phyloP scores from a whole-genome alignment of 1,140 invertebrate genomes.

The Aphaenogaster rudis region DNA sequence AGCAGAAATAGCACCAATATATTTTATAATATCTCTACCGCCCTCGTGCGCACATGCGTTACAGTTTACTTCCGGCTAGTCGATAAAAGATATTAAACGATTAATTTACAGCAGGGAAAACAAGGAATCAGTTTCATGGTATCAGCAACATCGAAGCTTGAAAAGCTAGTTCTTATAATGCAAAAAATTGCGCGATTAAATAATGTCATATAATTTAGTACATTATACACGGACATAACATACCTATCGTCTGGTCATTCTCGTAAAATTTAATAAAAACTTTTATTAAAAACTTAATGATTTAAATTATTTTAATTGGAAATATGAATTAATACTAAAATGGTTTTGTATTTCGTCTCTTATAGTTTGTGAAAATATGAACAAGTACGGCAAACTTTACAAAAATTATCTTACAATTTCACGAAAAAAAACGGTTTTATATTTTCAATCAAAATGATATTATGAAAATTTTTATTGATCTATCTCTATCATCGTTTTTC shows the following conservation, averaged over 20 bases:
- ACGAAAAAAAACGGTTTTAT: not conserved
- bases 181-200: not conserved
- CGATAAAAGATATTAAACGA: slow-evolving; percentile 34
- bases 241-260: not conserved
- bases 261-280: slow-evolving; percentile 9
- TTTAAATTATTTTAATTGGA: not conserved
- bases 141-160: no score
- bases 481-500: slow-evolving; percentile 1
- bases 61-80: slow-evolving; percentile 45
- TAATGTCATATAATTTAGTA: not conserved
- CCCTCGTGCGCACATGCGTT: slow-evolving; percentile 14
- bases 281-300: not conserved
- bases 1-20: slow-evolving; percentile 60
- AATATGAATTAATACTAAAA: not conserved
- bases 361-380: not conserved
- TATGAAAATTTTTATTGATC: not conserved
- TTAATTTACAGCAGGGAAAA: not conserved
- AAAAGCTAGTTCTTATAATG: not conserved
- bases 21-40: slow-evolving; percentile 41
- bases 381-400: not conserved
- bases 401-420: not conserved
- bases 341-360: not conserved
- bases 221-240: not conserved
- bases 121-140: not conserved
- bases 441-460: not conserved